phyloP scores from a whole-genome alignment of 2,113 vertebrate species.

The Sylvilagus bachmani region DNA sequence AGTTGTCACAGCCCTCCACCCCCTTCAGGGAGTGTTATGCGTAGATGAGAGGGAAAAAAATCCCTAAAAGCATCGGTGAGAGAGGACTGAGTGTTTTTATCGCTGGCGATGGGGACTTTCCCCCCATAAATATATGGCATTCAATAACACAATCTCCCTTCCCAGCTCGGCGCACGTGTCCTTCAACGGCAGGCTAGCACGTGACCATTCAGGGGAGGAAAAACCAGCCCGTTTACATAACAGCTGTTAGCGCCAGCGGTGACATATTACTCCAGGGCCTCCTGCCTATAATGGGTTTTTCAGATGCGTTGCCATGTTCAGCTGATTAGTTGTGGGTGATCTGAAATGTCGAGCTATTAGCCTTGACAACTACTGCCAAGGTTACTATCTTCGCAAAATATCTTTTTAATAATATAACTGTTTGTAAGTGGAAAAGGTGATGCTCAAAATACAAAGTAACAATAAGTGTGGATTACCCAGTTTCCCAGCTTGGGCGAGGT shows the following conservation, averaged over 20 bases:
- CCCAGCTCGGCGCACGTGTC: conserved; percentile 26
- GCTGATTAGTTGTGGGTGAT: conserved; percentile 88
- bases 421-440: conserved; percentile 84
- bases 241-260: conserved; percentile 68
- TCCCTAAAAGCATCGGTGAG: conserved; percentile 64
- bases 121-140: conserved; percentile 70
- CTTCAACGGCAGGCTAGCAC: conserved; percentile 55
- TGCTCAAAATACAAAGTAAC: conserved; percentile 84
- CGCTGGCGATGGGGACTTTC: conserved; percentile 67
- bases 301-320: conserved; percentile 84
- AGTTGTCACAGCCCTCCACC: conserved; percentile 55
- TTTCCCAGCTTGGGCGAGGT: conserved; percentile 56
- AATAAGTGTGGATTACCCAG: conserved; percentile 84
- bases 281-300: conserved; percentile 83
- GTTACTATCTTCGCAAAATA: conserved; percentile 78
- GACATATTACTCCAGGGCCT: conserved; percentile 78
- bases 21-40: conserved; percentile 58
- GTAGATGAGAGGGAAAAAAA: conserved; percentile 9
- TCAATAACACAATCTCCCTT: conserved; percentile 51
- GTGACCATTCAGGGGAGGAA: conserved; percentile 58
- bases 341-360: conserved; percentile 90
- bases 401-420: conserved; percentile 85
- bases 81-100: conserved; percentile 69
- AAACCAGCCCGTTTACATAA: conserved; percentile 69
- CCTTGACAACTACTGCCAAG: conserved; percentile 83